Percentiles rank a stretch among this genome's conserved stretches.
phyloP scores from a whole-genome alignment of 2,888 invertebrate genomes.

The Agriopis marginaria region DNA sequence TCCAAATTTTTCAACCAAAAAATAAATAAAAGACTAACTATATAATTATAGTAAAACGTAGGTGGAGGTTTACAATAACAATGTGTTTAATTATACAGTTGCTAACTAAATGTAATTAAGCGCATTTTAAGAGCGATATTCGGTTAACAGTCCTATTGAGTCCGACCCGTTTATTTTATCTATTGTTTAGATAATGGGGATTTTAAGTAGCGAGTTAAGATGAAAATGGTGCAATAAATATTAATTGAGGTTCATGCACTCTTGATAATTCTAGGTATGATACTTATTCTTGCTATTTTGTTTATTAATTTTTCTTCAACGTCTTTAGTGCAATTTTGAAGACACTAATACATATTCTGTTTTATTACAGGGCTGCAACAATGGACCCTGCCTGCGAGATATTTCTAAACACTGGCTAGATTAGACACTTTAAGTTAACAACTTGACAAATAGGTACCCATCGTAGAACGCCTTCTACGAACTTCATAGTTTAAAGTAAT shows the following conservation, averaged over 20 bases:
- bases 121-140: neutral
- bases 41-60: neutral
- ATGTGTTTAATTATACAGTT: neutral
- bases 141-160: slow-evolving; percentile 6
- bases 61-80: neutral
- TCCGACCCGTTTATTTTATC: neutral
- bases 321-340: neutral
- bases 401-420: slow-evolving; percentile 23
- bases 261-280: slow-evolving; percentile 1
- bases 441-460: slow-evolving; percentile 25
- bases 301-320: neutral
- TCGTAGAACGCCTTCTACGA: slow-evolving; percentile 12
- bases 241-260: slow-evolving; percentile 21
- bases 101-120: neutral
- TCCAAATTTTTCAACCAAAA: neutral
- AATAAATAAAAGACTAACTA: neutral
- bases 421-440: neutral
- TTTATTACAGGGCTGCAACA: slow-evolving; percentile 43
- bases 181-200: slow-evolving; percentile 4
- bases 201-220: neutral
- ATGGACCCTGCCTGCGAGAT: slow-evolving; percentile 40
- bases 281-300: slow-evolving; percentile 3
- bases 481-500: neutral
- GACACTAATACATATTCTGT: slow-evolving; percentile 16
- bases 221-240: slow-evolving; percentile 5